Evolutionary conservation across 2,113 vertebrate species (phyloP), one percentile per base, ranked within the genome.

Genomic region (Periophthalmus modestus): DNA sequence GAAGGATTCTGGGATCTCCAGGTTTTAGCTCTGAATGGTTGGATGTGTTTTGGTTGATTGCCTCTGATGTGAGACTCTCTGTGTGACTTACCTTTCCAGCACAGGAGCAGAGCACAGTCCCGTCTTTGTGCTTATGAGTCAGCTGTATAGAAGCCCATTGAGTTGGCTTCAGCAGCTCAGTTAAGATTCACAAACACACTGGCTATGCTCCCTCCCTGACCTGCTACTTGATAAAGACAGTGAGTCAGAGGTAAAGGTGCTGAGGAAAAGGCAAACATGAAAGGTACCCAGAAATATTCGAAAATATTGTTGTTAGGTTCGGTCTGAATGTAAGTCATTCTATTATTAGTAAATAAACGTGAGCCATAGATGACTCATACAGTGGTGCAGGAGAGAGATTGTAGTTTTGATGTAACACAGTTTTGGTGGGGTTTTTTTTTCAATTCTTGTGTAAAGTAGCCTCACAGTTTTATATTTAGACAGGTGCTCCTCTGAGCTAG

Each of bases 121-220:
- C 76, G 36, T 87, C 90, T 94, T 94, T 95, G 88, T 94, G 81
- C 46, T 68, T 69, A 52, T 33, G 66, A 78, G 78, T 91, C 81
- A 78, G 88, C 68, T 77, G 74, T 84, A 84, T 80, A 90, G 84
- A 90, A 87, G 83, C 71, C 24, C 73, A 87, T 81, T 87, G 78
- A 91, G 83, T 28, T 24, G 66, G 70, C 75, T 61, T 59, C 69
- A 68, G 58, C 77, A 77, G 62, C 70, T 81, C 76, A 80, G 52
- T 66, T 69, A 77, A 77, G 63, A 70, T 52, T 34, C 79, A 63
- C 61, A 76, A 52, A 43, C 63, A 73, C 71, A 82, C 69, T 74
- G 15, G 68, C 48, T 78, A 65, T 74, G 71, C 68, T 24, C 78
- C 63, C 39, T 55, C 43, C 5, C 50, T 78, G 79, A 70, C 65